phyloP scores from a whole-genome alignment of 2,797 vertebrate genomes.

The Mionectes olivaceus region DNA sequence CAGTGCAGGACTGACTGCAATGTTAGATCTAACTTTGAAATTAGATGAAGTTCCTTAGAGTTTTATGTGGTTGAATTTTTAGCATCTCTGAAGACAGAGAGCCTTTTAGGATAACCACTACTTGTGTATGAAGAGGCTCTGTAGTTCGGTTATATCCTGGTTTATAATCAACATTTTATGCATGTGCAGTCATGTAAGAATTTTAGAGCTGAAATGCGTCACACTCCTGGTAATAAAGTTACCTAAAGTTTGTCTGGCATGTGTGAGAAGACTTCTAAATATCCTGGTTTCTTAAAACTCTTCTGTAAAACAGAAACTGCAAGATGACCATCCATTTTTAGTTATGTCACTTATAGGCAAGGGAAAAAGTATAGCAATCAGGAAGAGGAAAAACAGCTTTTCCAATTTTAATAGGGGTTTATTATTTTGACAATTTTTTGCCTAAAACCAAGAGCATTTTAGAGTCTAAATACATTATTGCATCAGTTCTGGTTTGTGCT shows the following conservation, averaged over 20 bases:
- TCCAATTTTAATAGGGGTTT: background rate
- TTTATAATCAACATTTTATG: background rate
- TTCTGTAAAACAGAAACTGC: background rate
- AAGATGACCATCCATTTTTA: background rate
- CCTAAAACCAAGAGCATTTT: background rate
- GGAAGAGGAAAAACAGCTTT: background rate
- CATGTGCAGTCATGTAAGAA: background rate
- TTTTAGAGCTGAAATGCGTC: background rate
- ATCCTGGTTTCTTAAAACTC: background rate
- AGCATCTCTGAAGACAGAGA: background rate
- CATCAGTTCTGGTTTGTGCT: background rate
- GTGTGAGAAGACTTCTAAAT: background rate
- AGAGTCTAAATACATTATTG: background rate
- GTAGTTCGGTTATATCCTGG: background rate
- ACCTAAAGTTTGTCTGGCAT: background rate
- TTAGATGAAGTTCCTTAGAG: background rate
- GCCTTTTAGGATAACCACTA: background rate
- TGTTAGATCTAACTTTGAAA: background rate
- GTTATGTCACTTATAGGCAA: fast-evolving
- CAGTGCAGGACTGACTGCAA: background rate
- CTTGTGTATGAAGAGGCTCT: background rate
- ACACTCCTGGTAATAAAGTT: background rate
- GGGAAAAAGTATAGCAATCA: background rate
- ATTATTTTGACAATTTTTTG: background rate
- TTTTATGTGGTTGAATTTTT: background rate